phyloP scores from a whole-genome alignment of 2,113 vertebrate species.

The Channa argus region DNA sequence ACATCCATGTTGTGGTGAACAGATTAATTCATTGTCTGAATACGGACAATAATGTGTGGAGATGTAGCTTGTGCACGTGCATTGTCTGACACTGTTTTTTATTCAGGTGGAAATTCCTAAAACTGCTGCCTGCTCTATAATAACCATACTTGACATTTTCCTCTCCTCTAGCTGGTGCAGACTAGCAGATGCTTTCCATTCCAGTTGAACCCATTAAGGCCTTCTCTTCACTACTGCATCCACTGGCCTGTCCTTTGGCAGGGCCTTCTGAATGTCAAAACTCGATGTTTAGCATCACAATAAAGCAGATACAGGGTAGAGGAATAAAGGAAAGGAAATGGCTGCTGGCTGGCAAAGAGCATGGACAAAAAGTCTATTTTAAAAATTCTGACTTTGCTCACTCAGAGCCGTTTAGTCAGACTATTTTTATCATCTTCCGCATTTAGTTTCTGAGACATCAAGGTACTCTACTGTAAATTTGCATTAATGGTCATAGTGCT shows the following conservation, averaged over 20 bases:
- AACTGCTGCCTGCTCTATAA: slow-evolving; percentile 66
- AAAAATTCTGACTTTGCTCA: slow-evolving; percentile 35
- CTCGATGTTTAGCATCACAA: slow-evolving; percentile 72
- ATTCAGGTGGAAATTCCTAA: slow-evolving; percentile 63
- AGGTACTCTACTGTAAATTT: slow-evolving; percentile 11
- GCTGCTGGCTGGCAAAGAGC: slow-evolving; percentile 63
- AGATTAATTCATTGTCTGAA: slow-evolving; percentile 32
- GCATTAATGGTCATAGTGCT: not conserved
- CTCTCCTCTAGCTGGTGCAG: slow-evolving; percentile 74
- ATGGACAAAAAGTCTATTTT: slow-evolving; percentile 54
- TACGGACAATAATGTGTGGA: slow-evolving; percentile 33
- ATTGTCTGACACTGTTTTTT: slow-evolving; percentile 62
- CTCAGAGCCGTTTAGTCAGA: slow-evolving; percentile 10
- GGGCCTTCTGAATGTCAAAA: slow-evolving; percentile 71
- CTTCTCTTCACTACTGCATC: slow-evolving; percentile 61
- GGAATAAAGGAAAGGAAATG: slow-evolving; percentile 54
- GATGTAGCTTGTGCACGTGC: slow-evolving; percentile 42
- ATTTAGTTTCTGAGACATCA: slow-evolving; percentile 14
- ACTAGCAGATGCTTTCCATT: slow-evolving; percentile 77
- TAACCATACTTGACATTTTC: slow-evolving; percentile 79
- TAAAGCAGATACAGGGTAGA: slow-evolving; percentile 62
- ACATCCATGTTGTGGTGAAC: not conserved
- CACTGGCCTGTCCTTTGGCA: slow-evolving; percentile 70
- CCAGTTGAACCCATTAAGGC: slow-evolving; percentile 74
- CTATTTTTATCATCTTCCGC: not conserved